phyloP scores from a whole-genome alignment of 2,888 invertebrate genomes.

The Drosophila bunnanda region DNA sequence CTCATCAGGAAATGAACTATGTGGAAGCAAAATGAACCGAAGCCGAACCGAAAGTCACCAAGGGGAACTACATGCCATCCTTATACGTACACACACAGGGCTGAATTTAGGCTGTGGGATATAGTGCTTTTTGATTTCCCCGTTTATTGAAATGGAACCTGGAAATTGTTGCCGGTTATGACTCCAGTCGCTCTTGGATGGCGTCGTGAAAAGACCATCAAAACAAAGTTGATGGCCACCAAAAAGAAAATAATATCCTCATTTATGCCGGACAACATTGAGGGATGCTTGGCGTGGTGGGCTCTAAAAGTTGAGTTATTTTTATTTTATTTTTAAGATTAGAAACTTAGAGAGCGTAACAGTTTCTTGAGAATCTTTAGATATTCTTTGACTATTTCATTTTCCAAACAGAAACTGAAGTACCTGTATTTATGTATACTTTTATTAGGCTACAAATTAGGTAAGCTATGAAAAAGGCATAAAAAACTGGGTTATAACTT shows the following conservation, averaged over 20 bases:
- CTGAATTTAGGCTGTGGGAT: slow-evolving; percentile 6
- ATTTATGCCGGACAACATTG: slow-evolving; percentile 16
- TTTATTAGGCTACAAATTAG: neutral
- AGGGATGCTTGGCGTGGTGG: neutral
- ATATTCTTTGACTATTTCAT: neutral
- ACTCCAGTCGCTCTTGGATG: slow-evolving; percentile 25
- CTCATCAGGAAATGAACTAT: slow-evolving; percentile 43
- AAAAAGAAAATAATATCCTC: slow-evolving; percentile 12
- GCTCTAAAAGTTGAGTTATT: neutral
- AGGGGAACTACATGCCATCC: slow-evolving; percentile 19
- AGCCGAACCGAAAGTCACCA: slow-evolving; percentile 22
- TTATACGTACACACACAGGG: neutral
- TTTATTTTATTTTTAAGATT: slow-evolving; percentile 7
- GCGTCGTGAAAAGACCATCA: slow-evolving; percentile 27
- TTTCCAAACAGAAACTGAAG: neutral
- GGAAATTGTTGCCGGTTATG: slow-evolving; percentile 22
- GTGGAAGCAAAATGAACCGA: slow-evolving; percentile 27
- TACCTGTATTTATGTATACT: neutral
- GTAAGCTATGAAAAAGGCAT: neutral
- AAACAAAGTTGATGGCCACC: slow-evolving; percentile 22
- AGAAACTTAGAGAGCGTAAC: neutral
- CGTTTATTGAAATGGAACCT: slow-evolving; percentile 40
- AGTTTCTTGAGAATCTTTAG: neutral
- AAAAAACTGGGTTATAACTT: neutral
- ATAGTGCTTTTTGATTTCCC: slow-evolving; percentile 35